A percentile compares a stretch with the other conserved stretches of the same genome.
Evolutionary conservation across 2,888 invertebrate species (phyloP).

Genomic region (Brenthis hecate): DNA sequence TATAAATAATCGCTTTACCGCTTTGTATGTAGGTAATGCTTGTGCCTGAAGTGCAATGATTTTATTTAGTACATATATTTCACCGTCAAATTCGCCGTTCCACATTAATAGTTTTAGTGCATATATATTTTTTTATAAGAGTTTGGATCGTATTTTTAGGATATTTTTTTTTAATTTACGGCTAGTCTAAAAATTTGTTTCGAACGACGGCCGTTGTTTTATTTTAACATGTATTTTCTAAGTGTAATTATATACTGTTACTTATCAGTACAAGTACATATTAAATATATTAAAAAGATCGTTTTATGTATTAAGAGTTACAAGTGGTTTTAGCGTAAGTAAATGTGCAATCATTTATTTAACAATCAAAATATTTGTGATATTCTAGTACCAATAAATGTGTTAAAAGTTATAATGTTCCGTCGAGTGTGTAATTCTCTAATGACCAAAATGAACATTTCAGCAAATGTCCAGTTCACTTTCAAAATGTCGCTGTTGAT

Average conservation of each 20-base stretch:
- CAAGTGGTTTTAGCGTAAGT: constrained; percentile 43
- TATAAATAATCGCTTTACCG: constrained; percentile 45
- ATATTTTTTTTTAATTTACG: constrained; percentile 39
- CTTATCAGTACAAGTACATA: not conserved
- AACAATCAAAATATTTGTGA: constrained; percentile 44
- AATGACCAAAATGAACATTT: constrained; percentile 19
- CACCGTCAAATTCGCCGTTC: constrained; percentile 50
- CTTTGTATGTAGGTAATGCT: constrained; percentile 51
- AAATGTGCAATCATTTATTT: constrained; percentile 44
- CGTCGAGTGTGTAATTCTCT: constrained; percentile 20
- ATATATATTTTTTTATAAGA: constrained; percentile 41
- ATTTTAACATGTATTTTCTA: constrained; percentile 21
- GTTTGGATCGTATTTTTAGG: constrained; percentile 30
- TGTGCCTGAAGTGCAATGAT: constrained; percentile 62
- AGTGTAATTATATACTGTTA: constrained; percentile 18
- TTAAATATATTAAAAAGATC: constrained; percentile 30
- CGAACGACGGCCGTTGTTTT: constrained; percentile 53
- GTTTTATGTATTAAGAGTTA: constrained; percentile 37
- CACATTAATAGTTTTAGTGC: constrained; percentile 48
- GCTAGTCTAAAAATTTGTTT: constrained; percentile 64
- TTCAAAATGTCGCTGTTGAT: constrained; percentile 1
- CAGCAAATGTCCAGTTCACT: not conserved
- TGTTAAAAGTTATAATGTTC: constrained; percentile 15
- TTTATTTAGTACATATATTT: constrained; percentile 42
- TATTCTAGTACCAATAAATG: constrained; percentile 45